phyloP scores from a whole-genome alignment of 2,888 invertebrate species.

The Glyphotaelius pellucidus region DNA sequence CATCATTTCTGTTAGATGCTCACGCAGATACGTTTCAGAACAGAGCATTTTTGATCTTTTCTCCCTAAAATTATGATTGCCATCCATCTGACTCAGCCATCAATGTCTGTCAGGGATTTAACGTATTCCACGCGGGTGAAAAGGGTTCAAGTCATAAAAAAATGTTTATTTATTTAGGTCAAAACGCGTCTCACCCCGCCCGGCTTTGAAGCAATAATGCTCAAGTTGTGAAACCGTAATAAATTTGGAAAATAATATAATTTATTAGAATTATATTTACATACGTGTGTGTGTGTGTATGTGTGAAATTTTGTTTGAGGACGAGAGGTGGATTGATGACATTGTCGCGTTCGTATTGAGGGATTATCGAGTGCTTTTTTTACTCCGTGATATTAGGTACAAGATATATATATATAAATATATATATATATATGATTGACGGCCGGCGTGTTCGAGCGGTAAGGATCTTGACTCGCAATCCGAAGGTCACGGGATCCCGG shows the following conservation, averaged over 20 bases:
- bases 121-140: not conserved
- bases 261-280: not conserved
- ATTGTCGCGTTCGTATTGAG: no score
- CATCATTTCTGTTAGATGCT: not conserved
- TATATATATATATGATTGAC: no score
- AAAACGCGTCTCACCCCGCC: not conserved
- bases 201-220: not conserved
- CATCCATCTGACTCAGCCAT: conserved; percentile 15
- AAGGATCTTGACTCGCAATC: no score
- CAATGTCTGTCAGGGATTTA: not conserved
- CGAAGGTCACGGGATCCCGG: no score
- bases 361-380: no score
- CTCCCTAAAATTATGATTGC: not conserved
- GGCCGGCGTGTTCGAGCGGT: no score
- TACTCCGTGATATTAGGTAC: no score
- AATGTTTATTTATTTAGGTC: not conserved
- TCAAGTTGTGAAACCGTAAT: not conserved
- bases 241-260: not conserved
- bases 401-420: no score
- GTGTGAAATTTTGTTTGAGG: no score
- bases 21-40: not conserved
- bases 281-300: no score
- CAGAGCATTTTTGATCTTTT: conserved; percentile 15
- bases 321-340: no score
- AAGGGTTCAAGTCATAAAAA: conserved; percentile 5